Percentiles rank a stretch among this genome's conserved stretches.
phyloP scores from a whole-genome alignment of 1,140 invertebrate species.

The Brachionus sp. region DNA sequence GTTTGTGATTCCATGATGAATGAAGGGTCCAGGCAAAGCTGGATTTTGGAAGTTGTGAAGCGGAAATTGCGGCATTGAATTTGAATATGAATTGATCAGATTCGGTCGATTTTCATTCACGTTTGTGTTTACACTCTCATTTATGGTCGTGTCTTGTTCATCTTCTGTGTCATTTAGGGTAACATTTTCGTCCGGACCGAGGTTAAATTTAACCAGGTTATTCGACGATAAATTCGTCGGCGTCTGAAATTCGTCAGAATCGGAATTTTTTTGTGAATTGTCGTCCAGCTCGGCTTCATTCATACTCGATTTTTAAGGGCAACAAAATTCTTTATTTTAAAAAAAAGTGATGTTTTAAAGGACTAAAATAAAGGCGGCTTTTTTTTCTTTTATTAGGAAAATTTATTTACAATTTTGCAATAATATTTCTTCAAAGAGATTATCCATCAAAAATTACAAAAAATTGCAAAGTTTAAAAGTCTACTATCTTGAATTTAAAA shows the following conservation, averaged over 20 bases:
- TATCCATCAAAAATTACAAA: conserved; percentile 20
- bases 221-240: not conserved
- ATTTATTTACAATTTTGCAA: conserved; percentile 33
- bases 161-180: conserved; percentile 1
- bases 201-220: conserved; percentile 33
- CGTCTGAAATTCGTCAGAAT: conserved; percentile 10
- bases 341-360: not conserved
- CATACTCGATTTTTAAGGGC: not conserved
- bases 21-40: not conserved
- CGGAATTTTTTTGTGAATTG: not conserved
- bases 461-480: not conserved
- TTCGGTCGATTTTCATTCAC: not conserved
- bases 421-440: not conserved
- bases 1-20: not conserved
- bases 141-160: conserved; percentile 1
- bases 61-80: conserved; percentile 45
- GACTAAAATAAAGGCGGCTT: not conserved
- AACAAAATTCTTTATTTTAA: not conserved
- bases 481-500: not conserved
- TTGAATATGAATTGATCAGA: conserved; percentile 31
- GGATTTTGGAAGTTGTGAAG: not conserved
- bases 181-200: not conserved
- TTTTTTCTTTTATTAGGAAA: not conserved
- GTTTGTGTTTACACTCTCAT: not conserved
- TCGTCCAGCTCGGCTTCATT: conserved; percentile 30